Conservation (phyloP, 2,888 invertebrate genomes). For the Alcis repandata region DNA sequence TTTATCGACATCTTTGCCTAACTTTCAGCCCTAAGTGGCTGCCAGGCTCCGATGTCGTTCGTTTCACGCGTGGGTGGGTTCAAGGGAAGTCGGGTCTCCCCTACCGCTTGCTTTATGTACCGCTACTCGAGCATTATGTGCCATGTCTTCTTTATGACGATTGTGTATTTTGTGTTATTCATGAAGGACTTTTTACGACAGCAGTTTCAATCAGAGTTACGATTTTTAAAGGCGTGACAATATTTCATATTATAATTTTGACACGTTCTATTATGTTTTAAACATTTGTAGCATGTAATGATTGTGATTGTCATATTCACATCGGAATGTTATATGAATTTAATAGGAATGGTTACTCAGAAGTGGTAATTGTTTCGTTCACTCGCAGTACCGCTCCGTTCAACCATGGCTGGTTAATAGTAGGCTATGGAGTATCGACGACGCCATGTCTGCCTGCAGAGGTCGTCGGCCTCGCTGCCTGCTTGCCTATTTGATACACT, state of each 20-base stretch:
- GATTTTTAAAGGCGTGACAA: background rate
- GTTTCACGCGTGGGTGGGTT: slow-evolving; percentile 42
- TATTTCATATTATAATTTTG: background rate
- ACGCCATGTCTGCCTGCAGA: slow-evolving; percentile 75
- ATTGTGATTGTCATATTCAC: background rate
- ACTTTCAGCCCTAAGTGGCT: slow-evolving; percentile 40
- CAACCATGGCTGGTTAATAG: slow-evolving; percentile 63
- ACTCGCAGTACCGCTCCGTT: slow-evolving; percentile 36
- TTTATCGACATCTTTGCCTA: slow-evolving; percentile 30
- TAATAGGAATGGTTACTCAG: slow-evolving; percentile 20
- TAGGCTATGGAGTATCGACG: slow-evolving; percentile 70
- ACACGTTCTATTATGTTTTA: background rate
- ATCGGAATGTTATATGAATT: slow-evolving; percentile 13
- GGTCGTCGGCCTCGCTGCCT: slow-evolving; percentile 69
- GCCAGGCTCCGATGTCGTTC: slow-evolving; percentile 35
- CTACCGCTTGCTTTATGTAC: slow-evolving; percentile 28
- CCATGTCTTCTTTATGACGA: slow-evolving; percentile 28
- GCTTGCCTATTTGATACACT: slow-evolving; percentile 71
- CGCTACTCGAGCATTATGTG: slow-evolving; percentile 19
- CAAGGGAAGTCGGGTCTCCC: slow-evolving; percentile 28
- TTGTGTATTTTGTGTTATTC: slow-evolving; percentile 25
- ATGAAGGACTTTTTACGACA: slow-evolving; percentile 11
- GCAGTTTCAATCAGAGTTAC: slow-evolving; percentile 9
- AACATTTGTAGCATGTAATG: slow-evolving; percentile 1
- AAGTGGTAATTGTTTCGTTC: slow-evolving; percentile 29